These are phyloP conservation scores for Engraulis encrasicolus DNA, from an alignment of 2,113 vertebrate genomes.

Conservation along the genomic window DNA sequence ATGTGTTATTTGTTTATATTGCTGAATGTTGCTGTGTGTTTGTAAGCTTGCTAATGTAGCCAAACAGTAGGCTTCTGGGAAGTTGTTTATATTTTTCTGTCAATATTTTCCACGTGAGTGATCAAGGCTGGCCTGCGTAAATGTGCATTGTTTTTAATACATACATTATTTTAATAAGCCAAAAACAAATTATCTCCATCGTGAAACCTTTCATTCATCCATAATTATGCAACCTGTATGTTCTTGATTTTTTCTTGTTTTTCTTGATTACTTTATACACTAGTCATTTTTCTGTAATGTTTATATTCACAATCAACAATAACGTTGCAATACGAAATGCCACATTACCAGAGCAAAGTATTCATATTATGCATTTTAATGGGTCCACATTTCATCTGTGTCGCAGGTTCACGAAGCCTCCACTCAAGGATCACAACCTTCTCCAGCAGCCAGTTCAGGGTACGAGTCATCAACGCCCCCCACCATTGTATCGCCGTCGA, in stretches of 20 bases:
- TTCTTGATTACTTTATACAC: neutral
- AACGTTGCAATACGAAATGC: neutral
- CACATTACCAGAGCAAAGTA: neutral
- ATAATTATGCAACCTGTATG: neutral
- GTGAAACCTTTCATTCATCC: neutral
- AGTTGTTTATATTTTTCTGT: neutral
- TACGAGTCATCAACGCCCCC: slow-evolving; percentile 99
- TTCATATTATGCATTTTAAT: neutral
- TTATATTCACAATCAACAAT: neutral
- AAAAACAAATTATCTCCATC: too few species aligned
- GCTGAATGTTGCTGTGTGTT: neutral
- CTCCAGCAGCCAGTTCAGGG: slow-evolving; percentile 97
- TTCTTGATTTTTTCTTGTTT: neutral
- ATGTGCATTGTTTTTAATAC: neutral
- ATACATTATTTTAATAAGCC: too few species aligned
- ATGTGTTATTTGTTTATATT: neutral
- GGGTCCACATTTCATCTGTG: neutral
- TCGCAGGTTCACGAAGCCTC: slow-evolving; percentile 94
- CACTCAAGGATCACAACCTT: slow-evolving; percentile 93
- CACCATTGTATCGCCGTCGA: slow-evolving; percentile 97
- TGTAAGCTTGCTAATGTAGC: neutral
- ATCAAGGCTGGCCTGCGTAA: neutral
- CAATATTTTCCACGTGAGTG: neutral
- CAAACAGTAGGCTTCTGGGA: neutral
- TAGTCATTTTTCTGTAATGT: neutral